Base-by-base conservation (phyloP, 2,113 vertebrate genomes). In the Cryptotis parvus region DNA sequence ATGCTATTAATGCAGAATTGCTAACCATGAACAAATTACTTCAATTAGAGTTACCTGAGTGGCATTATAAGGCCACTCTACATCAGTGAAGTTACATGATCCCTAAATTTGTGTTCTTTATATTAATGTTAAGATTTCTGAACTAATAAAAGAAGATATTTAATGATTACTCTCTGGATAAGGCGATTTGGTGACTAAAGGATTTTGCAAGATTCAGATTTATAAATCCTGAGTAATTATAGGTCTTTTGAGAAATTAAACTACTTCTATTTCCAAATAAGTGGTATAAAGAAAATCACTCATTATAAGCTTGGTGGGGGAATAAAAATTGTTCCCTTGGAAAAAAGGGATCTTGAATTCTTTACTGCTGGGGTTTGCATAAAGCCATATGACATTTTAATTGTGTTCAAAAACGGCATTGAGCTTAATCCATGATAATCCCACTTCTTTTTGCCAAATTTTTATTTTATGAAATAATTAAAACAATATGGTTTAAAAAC, bases 1-100 rank as follows among this genome's bases (percentile, higher is more conserved):
- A 72, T 29, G n/a, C 65, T 79, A 61, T 94, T 92, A 95, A 55
- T 76, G 52, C 31, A 72, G 58, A 78, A 90, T 87, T 82, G 49
- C 84, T 82, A 91, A 90, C 82, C 39, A 83, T 0, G 7, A 90
- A 66, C 78, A 92, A 88, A 94, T 93, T 69, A 68, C 49, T 90
- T 45, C 66, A 93, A 85, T 83, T 93, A 91, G n/a, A 91, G 72
- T 41, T 86, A 80, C 15, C 37, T 35, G 55, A 90, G 26, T 73
- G 68, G 70, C 15, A 70, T 37, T 58, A 24, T 63, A 76, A 70
- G 78, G 43, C 52, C 66, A 72, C n/a, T 85, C 3, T n/a, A 18
- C 33, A 49, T 90, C 73, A 49, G 37, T 63, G 26, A 90, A 79
- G 75, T 68, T 78, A 66, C 45, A 45, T 58, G 7, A 91, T 87